Evolutionary conservation across 2,888 invertebrate genomes (phyloP).

Genomic region (Vanessa cardui): DNA sequence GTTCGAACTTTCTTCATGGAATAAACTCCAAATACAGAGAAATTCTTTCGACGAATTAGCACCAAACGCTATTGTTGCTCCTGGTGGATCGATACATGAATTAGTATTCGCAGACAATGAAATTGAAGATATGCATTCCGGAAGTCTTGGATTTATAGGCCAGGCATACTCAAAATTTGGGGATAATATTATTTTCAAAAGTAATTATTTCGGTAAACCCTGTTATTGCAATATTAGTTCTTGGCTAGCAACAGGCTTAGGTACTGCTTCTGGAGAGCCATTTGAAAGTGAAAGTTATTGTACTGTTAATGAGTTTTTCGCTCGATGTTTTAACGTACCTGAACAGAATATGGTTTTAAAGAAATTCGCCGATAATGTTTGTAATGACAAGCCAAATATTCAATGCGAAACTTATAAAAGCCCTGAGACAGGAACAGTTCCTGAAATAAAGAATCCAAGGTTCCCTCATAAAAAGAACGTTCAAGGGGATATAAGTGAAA

Average conservation of each 20-base stretch:
- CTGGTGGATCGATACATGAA: slow-evolving; percentile 81
- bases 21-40: slow-evolving; percentile 83
- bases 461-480: slow-evolving; percentile 68
- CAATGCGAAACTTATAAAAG: slow-evolving; percentile 82
- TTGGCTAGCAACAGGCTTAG: slow-evolving; percentile 81
- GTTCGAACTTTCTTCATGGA: slow-evolving; percentile 86
- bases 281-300: slow-evolving; percentile 84
- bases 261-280: slow-evolving; percentile 61
- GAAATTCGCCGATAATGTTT: slow-evolving; percentile 85
- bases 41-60: slow-evolving; percentile 85
- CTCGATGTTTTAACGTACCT: slow-evolving; percentile 85
- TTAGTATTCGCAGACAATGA: slow-evolving; percentile 77
- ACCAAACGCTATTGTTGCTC: slow-evolving; percentile 78
- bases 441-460: slow-evolving; percentile 72
- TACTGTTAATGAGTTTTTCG: slow-evolving; percentile 81
- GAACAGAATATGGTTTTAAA: slow-evolving; percentile 84
- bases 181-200: slow-evolving; percentile 77
- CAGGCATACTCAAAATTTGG: slow-evolving; percentile 69
- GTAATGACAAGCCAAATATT: slow-evolving; percentile 76
- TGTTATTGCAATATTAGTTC: slow-evolving; percentile 85
- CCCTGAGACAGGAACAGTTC: slow-evolving; percentile 55
- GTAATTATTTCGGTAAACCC: slow-evolving; percentile 84
- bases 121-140: slow-evolving; percentile 67
- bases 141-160: slow-evolving; percentile 84
- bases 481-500: slow-evolving; percentile 51